Conservation (phyloP, 2,113 vertebrate genomes). For the Hippolais icterina region DNA sequence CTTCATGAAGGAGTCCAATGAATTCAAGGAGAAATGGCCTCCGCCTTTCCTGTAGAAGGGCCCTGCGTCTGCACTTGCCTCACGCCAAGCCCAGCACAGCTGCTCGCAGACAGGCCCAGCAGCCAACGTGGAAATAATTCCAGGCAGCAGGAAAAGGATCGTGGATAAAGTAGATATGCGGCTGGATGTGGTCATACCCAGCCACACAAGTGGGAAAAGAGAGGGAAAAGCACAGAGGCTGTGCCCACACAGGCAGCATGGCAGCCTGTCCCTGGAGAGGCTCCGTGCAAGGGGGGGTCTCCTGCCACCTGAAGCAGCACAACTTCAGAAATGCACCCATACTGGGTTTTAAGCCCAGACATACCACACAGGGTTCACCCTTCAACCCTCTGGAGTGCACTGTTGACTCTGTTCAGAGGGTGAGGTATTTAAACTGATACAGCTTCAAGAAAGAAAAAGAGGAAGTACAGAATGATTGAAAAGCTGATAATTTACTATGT, state of each 20-base stretch:
- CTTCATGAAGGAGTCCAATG: not conserved
- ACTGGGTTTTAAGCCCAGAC: not conserved
- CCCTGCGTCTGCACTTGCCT: not conserved
- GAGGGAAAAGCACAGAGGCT: not conserved
- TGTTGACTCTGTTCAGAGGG: not conserved
- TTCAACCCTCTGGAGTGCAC: not conserved
- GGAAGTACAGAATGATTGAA: not conserved
- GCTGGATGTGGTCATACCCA: not conserved
- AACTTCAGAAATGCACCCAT: not conserved
- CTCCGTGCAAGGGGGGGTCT: not conserved
- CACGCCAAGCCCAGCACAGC: not conserved
- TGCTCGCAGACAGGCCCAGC: not conserved
- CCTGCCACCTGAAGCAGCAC: not conserved
- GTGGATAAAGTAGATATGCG: not conserved
- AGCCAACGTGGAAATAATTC: conserved; percentile 4
- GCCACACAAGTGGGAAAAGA: not conserved
- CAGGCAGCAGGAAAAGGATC: conserved; percentile 26
- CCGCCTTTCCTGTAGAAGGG: not conserved
- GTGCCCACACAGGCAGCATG: not conserved
- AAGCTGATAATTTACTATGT: not conserved
- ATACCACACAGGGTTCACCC: not conserved
- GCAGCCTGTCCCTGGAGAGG: not conserved
- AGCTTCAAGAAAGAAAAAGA: not conserved
- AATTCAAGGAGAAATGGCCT: not conserved
- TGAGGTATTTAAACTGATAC: not conserved